Evolutionary conservation across 2,888 invertebrate species (phyloP).

Genomic region (Phytoseiulus persimilis): DNA sequence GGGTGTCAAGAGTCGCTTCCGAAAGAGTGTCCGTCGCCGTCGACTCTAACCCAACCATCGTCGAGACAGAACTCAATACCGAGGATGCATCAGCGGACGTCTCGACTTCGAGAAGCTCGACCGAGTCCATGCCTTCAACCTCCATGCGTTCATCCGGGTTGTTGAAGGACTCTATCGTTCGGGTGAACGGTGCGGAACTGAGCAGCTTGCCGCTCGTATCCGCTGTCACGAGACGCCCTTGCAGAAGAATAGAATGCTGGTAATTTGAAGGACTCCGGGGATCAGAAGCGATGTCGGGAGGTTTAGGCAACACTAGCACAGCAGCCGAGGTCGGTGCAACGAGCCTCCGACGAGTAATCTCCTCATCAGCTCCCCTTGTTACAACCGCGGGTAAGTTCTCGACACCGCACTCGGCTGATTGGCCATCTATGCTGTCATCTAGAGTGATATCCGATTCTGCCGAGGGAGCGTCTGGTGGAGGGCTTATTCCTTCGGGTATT

Average conservation of each 20-base stretch:
- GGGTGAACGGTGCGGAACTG: neutral
- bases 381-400: neutral
- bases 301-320: conserved; percentile 13
- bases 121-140: neutral
- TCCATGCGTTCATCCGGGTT: neutral
- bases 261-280: neutral
- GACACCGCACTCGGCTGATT: neutral
- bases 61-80: neutral
- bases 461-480: neutral
- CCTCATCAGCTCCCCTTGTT: neutral
- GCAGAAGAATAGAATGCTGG: neutral
- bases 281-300: neutral
- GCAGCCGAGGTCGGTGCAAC: conserved; percentile 14
- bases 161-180: neutral
- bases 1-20: neutral
- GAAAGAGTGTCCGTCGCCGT: neutral
- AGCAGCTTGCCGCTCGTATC: conserved; percentile 18
- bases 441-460: neutral
- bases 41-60: neutral
- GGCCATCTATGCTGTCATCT: neutral
- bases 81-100: neutral
- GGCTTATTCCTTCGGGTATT: neutral
- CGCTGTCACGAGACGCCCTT: conserved; percentile 21
- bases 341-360: neutral
- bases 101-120: neutral